Evolutionary conservation across 2,888 invertebrate species (phyloP), one percentile per base, ranked within the genome.

Genomic region (Geophilus truncorum): DNA sequence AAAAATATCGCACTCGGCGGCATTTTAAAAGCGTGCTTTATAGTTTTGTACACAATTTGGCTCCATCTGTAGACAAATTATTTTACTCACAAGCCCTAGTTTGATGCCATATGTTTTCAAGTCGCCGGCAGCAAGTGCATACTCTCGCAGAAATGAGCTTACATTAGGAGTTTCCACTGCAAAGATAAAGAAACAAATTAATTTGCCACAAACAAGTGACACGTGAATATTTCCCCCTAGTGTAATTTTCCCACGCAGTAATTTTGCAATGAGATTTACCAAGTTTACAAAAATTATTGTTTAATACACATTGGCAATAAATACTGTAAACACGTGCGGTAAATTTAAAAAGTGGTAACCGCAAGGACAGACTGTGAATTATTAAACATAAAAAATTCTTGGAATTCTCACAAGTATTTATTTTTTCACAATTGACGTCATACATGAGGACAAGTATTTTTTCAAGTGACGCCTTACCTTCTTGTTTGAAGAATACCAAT

Each of bases 401-500:
- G 18, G 18, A 51, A 51, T 0, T 51, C 32, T 51, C n/a, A 7
- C 40, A 40, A n/a, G 21, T 51, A 51, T 51, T 51, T 51, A 51
- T 51, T 51, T 70, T 70, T 70, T 70, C 28, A 70, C 25, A 10
- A 70, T 28, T 70, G 70, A 70, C 70, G 70, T 70, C 70, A 70
- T 25, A 70, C 70, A 25, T 28, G 25, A 23, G 6, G 12, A 10
- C 70, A 70, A 51, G 15, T n/a, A n/a, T 25, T 70, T 70, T 70
- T 28, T 70, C 28, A 28, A 28, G 12, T 70, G 70, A 70, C 70
- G 70, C 70, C 70, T 70, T 70, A 70, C 70, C 70, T 70, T 25
- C 15, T 70, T 70, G 70, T 25, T 70, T 70, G 70, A 70, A 70
- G 70, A 70, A 70, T 28, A 28, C 70, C n/a, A 70, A 70, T 70